phyloP scores from a whole-genome alignment of 2,113 vertebrate genomes.

The Gymnocephalus cernua region DNA sequence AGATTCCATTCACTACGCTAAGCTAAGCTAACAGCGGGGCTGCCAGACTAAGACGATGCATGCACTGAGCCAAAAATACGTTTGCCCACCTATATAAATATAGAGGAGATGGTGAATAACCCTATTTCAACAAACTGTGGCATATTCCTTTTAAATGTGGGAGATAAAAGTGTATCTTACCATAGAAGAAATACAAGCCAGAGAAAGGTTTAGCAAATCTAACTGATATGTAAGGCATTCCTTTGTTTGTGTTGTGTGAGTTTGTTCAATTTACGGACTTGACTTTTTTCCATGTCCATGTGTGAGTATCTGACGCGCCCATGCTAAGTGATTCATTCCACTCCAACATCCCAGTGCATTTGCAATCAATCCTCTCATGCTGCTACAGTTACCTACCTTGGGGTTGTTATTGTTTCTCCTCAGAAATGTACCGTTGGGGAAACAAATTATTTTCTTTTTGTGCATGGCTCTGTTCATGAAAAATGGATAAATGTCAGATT shows the following conservation, averaged over 20 bases:
- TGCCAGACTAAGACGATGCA: no score
- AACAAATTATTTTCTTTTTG: conserved; percentile 34
- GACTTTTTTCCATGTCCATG: not conserved
- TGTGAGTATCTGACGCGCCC: not conserved
- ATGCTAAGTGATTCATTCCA: not conserved
- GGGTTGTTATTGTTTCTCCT: conserved; percentile 56
- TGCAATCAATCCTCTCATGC: conserved; percentile 53
- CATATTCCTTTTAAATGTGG: no score
- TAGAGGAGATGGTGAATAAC: no score
- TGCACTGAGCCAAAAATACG: no score
- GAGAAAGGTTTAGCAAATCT: not conserved
- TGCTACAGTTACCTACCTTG: conserved; percentile 28
- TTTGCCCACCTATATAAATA: no score
- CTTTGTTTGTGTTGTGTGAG: not conserved
- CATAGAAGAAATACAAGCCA: not conserved
- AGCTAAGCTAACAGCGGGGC: no score
- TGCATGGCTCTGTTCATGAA: conserved; percentile 59
- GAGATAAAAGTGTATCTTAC: conserved; percentile 5
- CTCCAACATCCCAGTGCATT: conserved; percentile 13
- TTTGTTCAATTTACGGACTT: not conserved
- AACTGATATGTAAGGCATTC: not conserved
- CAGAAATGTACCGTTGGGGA: conserved; percentile 57
- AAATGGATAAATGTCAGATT: conserved; percentile 78
- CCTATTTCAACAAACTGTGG: no score
- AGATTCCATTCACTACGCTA: no score